Evolutionary conservation across 2,113 vertebrate genomes (phyloP).

Genomic region (Datnioides undecimradiatus): DNA sequence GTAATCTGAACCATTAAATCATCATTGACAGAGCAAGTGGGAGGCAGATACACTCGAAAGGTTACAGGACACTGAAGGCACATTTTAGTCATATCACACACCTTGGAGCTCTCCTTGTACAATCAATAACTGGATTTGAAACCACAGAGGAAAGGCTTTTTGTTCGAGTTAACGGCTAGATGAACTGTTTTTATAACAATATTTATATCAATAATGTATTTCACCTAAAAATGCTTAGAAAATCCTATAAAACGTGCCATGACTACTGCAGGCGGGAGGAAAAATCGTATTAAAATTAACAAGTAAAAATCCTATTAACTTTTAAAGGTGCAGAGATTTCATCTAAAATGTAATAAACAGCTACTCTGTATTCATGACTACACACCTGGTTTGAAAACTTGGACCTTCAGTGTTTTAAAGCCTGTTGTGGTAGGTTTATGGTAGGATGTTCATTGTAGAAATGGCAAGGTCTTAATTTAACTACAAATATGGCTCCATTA

Average conservation of each 20-base stretch:
- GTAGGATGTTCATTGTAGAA: background rate
- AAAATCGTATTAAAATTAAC: background rate
- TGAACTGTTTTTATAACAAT: constrained; percentile 22
- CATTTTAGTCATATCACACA: constrained; percentile 48
- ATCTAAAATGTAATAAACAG: background rate
- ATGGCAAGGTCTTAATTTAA: background rate
- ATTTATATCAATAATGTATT: constrained; percentile 14
- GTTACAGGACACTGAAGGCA: constrained; percentile 61
- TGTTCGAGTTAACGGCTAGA: constrained; percentile 18
- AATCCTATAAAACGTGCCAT: background rate
- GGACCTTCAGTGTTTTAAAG: background rate
- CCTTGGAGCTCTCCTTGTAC: constrained; percentile 24
- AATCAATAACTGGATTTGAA: constrained; percentile 54
- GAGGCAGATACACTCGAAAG: constrained; percentile 57
- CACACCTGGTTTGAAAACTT: background rate
- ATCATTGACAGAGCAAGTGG: constrained; percentile 56
- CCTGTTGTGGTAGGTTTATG: background rate
- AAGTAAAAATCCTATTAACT: background rate
- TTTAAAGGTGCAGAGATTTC: background rate
- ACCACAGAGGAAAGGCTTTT: background rate
- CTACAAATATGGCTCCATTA: background rate
- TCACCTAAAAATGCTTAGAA: too few species aligned
- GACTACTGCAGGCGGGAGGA: background rate
- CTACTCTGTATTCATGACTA: background rate
- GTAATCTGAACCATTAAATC: constrained; percentile 74